phyloP scores from a whole-genome alignment of 2,888 invertebrate species.

The Dione vanillae region DNA sequence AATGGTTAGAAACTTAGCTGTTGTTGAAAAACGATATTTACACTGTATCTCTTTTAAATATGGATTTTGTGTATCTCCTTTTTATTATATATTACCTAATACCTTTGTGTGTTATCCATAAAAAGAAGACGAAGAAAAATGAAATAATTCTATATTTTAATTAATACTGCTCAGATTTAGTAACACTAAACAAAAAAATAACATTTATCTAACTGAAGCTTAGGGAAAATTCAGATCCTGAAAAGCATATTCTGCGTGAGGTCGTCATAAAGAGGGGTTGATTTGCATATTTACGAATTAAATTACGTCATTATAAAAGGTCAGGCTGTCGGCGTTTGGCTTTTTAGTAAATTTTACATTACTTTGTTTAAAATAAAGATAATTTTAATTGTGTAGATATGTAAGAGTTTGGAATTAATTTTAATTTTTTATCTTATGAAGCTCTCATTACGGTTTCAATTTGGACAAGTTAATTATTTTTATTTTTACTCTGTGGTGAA shows the following conservation, averaged over 20 bases:
- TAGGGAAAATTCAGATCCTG: slow-evolving; percentile 29
- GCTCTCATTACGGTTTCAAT: too few species aligned
- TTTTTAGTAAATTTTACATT: background rate
- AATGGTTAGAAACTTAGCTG: too few species aligned
- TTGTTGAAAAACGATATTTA: too few species aligned
- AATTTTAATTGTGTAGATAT: background rate
- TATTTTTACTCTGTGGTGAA: too few species aligned
- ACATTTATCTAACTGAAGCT: slow-evolving; percentile 25
- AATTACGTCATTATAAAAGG: slow-evolving; percentile 39
- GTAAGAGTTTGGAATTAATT: too few species aligned
- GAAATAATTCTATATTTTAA: slow-evolving; percentile 3
- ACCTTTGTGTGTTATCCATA: too few species aligned
- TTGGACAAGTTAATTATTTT: too few species aligned
- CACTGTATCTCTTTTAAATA: too few species aligned
- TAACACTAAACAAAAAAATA: slow-evolving; percentile 12
- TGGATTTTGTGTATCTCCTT: too few species aligned
- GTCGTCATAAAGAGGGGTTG: slow-evolving; percentile 39
- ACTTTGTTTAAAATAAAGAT: background rate
- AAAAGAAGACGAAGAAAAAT: too few species aligned
- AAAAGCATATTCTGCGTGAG: slow-evolving; percentile 31
- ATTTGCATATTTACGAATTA: slow-evolving; percentile 48
- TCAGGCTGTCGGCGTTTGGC: slow-evolving; percentile 6
- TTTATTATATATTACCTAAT: too few species aligned
- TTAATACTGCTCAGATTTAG: slow-evolving; percentile 12
- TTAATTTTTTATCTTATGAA: too few species aligned